Evolutionary conservation across 1,140 invertebrate genomes (phyloP), one percentile per base, ranked within the genome.

Genomic region (Scaptomyza montana): DNA sequence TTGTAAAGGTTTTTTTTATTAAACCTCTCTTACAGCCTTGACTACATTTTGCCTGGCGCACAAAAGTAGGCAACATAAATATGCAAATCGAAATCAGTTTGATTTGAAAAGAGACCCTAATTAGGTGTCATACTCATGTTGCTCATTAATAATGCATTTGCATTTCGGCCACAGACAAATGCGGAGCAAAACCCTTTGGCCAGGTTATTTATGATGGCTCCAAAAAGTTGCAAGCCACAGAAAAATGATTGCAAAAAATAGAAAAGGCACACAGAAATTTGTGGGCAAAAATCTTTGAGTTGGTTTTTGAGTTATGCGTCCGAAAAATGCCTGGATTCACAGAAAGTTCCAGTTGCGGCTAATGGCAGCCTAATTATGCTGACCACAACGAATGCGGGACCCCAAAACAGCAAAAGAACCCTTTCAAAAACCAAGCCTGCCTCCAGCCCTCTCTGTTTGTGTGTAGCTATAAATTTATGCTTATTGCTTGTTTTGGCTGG

Each of bases 281-380:
- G 73, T 66, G 54, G 74, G 41, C 41, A 28, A 60, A 86, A 61
- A 74, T 76, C 65, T 76, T 80, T 45, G 45, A 69, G 46, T 67
- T 59, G 77, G 51, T 25, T 65, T 71, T 72, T 72, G 77, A 79
- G 78, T 80, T 80, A 77, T 80, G 77, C 41, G 28, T 57, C 69
- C 33, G 8, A 36, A 45, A 77, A 77, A 80, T 65, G 66, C 51
- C 39, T 46, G 33, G 19, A n/a, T 12, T n/a, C 25, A 39, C 33
- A 36, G 13, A 69, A 69, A 72, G 63, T 67, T 68, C 54, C 43
- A 61, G 45, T 61, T 51, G 21, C 72, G 70, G 82, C 82, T 87
- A 86, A 86, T 86, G 82, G 82, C 82, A 82, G 78, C 79, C 84
- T 87, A 87, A 87, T 87, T 87, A 89, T 82, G 76, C 76, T 86